Evolutionary conservation across 2,113 vertebrate genomes (phyloP).

Genomic region (Chloropsis cyanopogon): DNA sequence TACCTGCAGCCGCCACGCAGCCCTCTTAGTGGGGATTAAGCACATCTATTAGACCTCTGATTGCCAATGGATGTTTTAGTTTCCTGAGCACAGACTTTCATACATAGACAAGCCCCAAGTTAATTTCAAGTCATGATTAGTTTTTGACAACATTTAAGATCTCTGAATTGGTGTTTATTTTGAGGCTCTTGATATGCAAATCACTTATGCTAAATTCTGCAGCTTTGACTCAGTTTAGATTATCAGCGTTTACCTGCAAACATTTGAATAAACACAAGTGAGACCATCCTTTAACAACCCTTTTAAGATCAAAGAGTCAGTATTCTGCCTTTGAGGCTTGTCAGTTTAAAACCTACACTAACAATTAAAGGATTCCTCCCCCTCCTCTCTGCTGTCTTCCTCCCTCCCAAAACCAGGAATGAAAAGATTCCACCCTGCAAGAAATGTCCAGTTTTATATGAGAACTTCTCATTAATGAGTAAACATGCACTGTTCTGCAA

Average conservation of each 20-base stretch:
- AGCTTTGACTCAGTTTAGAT: slow-evolving; percentile 67
- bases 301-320: slow-evolving; percentile 66
- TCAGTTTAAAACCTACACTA: slow-evolving; percentile 49
- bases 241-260: slow-evolving; percentile 70
- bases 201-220: slow-evolving; percentile 68
- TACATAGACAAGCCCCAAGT: background rate
- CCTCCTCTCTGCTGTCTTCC: slow-evolving; percentile 16
- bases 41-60: background rate
- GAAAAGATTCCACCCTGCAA: slow-evolving; percentile 41
- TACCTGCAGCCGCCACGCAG: background rate
- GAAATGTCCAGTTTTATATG: slow-evolving; percentile 12
- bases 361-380: slow-evolving; percentile 60
- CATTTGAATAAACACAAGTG: slow-evolving; percentile 62
- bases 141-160: slow-evolving; percentile 63
- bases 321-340: slow-evolving; percentile 67
- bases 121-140: slow-evolving; percentile 67
- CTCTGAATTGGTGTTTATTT: slow-evolving; percentile 65
- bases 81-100: slow-evolving; percentile 6
- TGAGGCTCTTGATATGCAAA: slow-evolving; percentile 70
- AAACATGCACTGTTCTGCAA: background rate
- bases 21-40: background rate
- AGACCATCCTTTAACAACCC: slow-evolving; percentile 65
- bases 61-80: background rate
- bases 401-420: slow-evolving; percentile 11
- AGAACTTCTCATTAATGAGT: slow-evolving; percentile 16